Conservation (phyloP, 2,888 invertebrate genomes). For the Autographa pulchrina region DNA sequence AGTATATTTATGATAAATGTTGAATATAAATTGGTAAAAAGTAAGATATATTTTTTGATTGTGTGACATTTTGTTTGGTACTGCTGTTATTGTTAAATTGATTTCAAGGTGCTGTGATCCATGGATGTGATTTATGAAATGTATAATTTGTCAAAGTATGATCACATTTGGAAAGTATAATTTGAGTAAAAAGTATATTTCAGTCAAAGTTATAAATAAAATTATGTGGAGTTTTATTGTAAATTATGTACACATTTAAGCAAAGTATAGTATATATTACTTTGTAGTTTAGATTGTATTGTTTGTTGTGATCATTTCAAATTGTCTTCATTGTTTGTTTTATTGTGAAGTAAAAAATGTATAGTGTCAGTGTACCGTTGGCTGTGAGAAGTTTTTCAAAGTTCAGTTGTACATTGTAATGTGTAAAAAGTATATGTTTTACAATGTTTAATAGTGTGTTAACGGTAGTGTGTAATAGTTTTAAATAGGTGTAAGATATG, state of each 20-base stretch:
- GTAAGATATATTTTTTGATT: not conserved
- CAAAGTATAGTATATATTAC: not conserved
- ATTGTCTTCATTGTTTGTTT: not conserved
- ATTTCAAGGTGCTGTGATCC: not conserved
- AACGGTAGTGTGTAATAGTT: too few relatives aligned
- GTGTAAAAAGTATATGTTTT: conserved; percentile 7
- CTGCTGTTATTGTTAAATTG: too few relatives aligned
- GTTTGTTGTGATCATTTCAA: not conserved
- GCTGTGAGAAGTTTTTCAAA: not conserved
- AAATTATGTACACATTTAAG: not conserved
- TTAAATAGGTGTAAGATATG: not conserved
- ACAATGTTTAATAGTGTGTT: not conserved
- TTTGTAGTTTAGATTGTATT: not conserved
- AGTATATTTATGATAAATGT: too few relatives aligned
- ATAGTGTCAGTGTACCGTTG: not conserved
- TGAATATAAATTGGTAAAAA: not conserved
- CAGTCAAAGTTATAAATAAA: not conserved
- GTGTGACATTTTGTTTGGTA: too few relatives aligned
- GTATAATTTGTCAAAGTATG: not conserved
- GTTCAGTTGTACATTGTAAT: conserved; percentile 17
- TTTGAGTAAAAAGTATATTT: conserved; percentile 3
- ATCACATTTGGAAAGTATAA: not conserved
- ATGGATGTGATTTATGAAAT: not conserved
- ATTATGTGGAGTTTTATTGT: conserved; percentile 2
- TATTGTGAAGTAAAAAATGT: not conserved